A percentile compares a stretch with the other conserved stretches of the same genome.
Conservation (phyloP, 1,140 invertebrate genomes). For the Protaetia brevitarsis region DNA sequence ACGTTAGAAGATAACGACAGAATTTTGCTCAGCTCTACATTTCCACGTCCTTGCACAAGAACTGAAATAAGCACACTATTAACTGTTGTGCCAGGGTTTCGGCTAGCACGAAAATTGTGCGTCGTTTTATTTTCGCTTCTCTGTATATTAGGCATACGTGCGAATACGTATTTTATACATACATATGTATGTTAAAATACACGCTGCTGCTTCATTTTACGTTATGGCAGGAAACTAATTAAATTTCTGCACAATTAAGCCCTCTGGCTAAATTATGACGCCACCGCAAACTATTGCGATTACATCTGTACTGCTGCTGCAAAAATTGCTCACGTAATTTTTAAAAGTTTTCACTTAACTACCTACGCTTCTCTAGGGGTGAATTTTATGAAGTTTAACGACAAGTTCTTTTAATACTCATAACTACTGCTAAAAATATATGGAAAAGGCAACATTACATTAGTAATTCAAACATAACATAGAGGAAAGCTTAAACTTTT, state of each 20-base stretch:
- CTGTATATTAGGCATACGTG: background rate
- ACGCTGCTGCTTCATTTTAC: no score
- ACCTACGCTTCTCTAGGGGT: background rate
- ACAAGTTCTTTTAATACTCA: no score
- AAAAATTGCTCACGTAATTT: background rate
- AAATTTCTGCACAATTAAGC: slow-evolving; percentile 1
- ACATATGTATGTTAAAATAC: no score
- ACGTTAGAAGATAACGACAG: background rate
- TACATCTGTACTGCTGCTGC: background rate
- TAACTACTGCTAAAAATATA: no score
- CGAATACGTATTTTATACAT: no score
- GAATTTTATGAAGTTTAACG: no score
- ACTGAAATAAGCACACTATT: background rate
- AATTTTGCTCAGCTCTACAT: background rate
- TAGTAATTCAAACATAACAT: no score
- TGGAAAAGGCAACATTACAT: no score
- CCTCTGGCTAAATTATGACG: background rate
- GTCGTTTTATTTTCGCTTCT: background rate
- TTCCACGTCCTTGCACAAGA: background rate
- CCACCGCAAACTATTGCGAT: background rate
- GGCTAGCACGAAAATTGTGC: background rate
- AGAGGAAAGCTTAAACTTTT: no score
- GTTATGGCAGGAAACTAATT: background rate
- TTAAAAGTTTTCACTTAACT: background rate
- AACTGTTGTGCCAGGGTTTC: background rate